Base-by-base conservation (phyloP, 2,888 invertebrate species). In the Shargacucullia verbasci region DNA sequence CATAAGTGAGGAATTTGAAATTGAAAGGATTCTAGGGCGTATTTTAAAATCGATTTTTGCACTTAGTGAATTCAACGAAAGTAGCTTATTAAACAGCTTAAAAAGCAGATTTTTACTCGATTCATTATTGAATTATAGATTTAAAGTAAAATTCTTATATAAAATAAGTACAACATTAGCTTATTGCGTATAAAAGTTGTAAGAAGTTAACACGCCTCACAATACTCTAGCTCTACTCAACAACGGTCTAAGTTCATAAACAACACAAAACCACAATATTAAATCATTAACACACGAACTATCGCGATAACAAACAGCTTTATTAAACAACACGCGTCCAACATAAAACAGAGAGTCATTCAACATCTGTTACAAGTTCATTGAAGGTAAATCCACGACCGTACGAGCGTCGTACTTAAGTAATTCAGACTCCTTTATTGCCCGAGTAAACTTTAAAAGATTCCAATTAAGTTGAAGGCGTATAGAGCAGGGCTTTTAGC, bases 361-460 rank as follows among this genome's bases (percentile, higher is more conserved):
- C 48, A 52, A 75, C 80, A 80, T 83, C 78, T 78, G 81, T 80
- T 79, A 74, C 77, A 76, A 80, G 74, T 80, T 75, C 73, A 78
- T 79, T 69, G 63, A 57, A 73, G 70, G 62, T 68, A 70, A 75
- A 73, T 71, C 69, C 66, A 54, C 60, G 57, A 66, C 52, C 59
- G 63, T 74, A 55, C 66, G 55, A 62, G 67, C 63, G 38, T 43
- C 65, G 68, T 69, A 68, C 82, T 81, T 80, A 82, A 81, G 82
- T 81, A 80, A 82, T 82, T 79, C 79, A 70, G 78, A 68, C 84
- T 78, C 83, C 85, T 90, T 91, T 90, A 90, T 86, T 82, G 85
- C 84, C 79, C 73, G 83, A 89, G 88, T 89, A 90, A 92, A 92
- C 88, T 91, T 92, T 92, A 91, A 92, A 91, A 92, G 92, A 92